Conservation (phyloP, 2,888 invertebrate genomes). For the Cloeon dipterum region DNA sequence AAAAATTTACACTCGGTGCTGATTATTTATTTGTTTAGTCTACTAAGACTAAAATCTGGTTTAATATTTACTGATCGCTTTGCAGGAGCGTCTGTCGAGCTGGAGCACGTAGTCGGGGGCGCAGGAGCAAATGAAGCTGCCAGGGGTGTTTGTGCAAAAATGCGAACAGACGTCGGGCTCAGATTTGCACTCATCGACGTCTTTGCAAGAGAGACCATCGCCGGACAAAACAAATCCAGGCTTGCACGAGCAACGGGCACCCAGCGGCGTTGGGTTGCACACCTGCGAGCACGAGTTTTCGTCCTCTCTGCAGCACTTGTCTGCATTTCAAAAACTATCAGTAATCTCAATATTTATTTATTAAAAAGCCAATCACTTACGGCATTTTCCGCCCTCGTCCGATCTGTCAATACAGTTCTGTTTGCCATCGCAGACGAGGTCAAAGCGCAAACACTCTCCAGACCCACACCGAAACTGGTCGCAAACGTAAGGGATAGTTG, state of each 20-base stretch:
- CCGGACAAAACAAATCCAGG: constrained; percentile 28
- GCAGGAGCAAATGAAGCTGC: constrained; percentile 34
- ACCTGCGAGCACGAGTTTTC: constrained; percentile 26
- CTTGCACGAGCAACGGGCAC: constrained; percentile 39
- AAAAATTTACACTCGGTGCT: too few species aligned
- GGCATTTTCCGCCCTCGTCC: constrained; percentile 19
- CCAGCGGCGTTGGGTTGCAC: constrained; percentile 39
- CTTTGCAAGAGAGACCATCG: constrained; percentile 32
- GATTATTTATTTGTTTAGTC: not conserved
- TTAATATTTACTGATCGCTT: constrained; percentile 18
- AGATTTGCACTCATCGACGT: constrained; percentile 46
- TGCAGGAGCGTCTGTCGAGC: constrained; percentile 12
- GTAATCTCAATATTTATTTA: not conserved
- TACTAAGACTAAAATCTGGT: not conserved
- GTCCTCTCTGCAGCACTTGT: constrained; percentile 18
- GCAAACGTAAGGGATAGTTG: constrained; percentile 4
- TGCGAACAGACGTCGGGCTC: constrained; percentile 32
- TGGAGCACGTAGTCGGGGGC: constrained; percentile 29
- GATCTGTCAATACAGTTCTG: constrained; percentile 48
- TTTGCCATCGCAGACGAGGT: constrained; percentile 32
- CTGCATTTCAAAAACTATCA: too few species aligned
- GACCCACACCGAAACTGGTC: constrained; percentile 30
- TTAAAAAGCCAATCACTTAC: not conserved
- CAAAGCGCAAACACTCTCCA: constrained; percentile 29
- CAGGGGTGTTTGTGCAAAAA: constrained; percentile 28